Evolutionary conservation across 2,888 invertebrate genomes (phyloP).

Genomic region (Drosophila stalkeri): DNA sequence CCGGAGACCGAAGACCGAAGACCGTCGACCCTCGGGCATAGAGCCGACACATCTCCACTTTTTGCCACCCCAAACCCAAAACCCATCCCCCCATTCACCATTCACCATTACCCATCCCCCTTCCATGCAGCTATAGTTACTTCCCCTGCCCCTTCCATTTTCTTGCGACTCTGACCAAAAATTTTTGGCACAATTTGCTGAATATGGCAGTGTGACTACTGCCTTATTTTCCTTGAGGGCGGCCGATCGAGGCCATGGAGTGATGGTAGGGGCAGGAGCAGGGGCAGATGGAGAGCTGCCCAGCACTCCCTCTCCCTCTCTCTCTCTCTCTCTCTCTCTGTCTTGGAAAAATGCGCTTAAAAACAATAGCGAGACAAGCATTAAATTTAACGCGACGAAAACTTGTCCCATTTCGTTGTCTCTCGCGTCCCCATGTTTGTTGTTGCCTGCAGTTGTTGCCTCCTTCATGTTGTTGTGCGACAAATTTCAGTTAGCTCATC

Average conservation of each 20-base stretch:
- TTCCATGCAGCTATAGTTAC: background rate
- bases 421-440: slow-evolving; percentile 12
- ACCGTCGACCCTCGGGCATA: slow-evolving; percentile 53
- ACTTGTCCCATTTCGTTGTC: slow-evolving; percentile 69
- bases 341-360: slow-evolving; percentile 47
- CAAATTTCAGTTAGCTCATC: slow-evolving; percentile 80
- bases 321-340: background rate
- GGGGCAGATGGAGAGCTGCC: background rate
- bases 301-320: background rate
- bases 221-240: slow-evolving; percentile 44
- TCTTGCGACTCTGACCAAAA: slow-evolving; percentile 68
- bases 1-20: slow-evolving; percentile 36
- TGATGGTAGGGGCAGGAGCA: background rate
- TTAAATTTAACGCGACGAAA: slow-evolving; percentile 76
- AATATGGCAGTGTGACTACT: slow-evolving; percentile 43
- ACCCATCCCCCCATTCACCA: too few relatives aligned
- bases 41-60: slow-evolving; percentile 8
- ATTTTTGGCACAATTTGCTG: slow-evolving; percentile 71
- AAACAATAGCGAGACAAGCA: slow-evolving; percentile 72
- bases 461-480: slow-evolving; percentile 55
- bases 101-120: background rate
- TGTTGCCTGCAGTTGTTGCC: slow-evolving; percentile 14
- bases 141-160: slow-evolving; percentile 21
- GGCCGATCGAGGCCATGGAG: background rate
- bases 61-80: background rate